Base-by-base conservation (phyloP, 2,113 vertebrate species). In the Ascaphus truei region DNA sequence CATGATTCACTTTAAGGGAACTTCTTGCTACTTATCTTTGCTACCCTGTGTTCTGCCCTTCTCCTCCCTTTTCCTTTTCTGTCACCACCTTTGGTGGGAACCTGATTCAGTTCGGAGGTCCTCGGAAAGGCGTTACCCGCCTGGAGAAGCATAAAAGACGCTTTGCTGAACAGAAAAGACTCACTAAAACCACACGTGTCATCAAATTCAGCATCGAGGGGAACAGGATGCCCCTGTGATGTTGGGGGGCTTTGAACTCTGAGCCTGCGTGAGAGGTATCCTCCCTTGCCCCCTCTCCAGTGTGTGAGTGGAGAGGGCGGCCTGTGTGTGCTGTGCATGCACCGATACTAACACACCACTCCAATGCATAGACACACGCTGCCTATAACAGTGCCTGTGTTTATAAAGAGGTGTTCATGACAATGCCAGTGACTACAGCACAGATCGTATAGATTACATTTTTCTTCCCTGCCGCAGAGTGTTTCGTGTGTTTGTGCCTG, bases 151-250 rank as follows among this genome's bases (percentile, higher is more conserved):
- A 98, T 92, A 96, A 96, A 83, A 92, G 94, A 34, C 90, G 93
- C 72, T 91, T 98, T 72, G 92, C 92, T 13, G 95, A 98, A 78
- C 85, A 93, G 89, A 93, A 87, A 85, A 94, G 92, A 73, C 79
- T 89, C 80, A 80, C 81, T 65, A 93, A 88, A 67, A 83, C 90
- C 10, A 92, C 93, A 80, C 92, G 90, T 31, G 94, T 94, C 3
- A 91, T 98, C 81, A 98, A 93, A 88, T 95, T 98, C 93, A 98
- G 94, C 88, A 93, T 98, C 78, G 96, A 98, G 87, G 94, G 96
- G 56, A 98, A 95, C 91, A 88, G 88, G 62, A 96, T 96, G 95
- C 95, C 95, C 72, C 86, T 97, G 83, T 98, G 96, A 81, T 73
- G 80, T 8, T 48, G 22, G 31, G n/a, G n/a, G 12, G 34, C 80